Base-by-base conservation (phyloP, 2,797 vertebrate species). In the Serranus cabrilla region DNA sequence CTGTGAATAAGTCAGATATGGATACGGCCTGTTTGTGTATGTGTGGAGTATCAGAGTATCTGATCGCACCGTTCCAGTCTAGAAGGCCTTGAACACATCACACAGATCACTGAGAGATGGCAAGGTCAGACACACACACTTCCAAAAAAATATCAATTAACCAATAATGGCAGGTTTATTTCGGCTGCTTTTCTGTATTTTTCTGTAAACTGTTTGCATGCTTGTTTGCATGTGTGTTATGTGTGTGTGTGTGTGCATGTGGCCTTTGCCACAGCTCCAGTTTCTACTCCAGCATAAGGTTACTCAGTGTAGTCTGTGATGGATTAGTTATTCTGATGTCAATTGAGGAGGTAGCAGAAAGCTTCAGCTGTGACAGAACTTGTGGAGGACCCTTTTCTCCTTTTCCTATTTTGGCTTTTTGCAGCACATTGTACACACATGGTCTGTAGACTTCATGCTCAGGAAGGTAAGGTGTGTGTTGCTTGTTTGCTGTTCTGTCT, bases 251-350 rank as follows among this genome's bases (percentile, higher is more conserved):
- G 82, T 75, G 72, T 16, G n/a, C 31, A 58, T 45, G 71, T 85
- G 82, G 77, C 85, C 84, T 87, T 72, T 80, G 83, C 55, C 55
- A 43, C 90, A 92, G 90, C 91, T 95, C 94, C 87, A 59, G 93
- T 96, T 95, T 93, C 94, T 83, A 74, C 60, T 62, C 46, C 20
- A 91, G 94, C 85, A 70, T 96, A 93, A 90, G 88, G 93, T 95
- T 95, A 94, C 94, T 81, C 66, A 83, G 27, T 79, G 88, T 79
- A 67, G 85, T 88, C 83, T 87, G 87, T 90, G 91, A 90, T 62
- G 90, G 83, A 91, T 87, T 81, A 90, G 82, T 64, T 85, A 87
- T 87, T 91, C 84, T 88, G 73, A 87, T 91, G 76, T 80, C 74
- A 85, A 78, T 80, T 85, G 69, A 85, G 82, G 80, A 85, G 58